These are phyloP conservation scores for Papilio helenus DNA, from an alignment of 1,140 invertebrate genomes.

Conservation along the genomic window DNA sequence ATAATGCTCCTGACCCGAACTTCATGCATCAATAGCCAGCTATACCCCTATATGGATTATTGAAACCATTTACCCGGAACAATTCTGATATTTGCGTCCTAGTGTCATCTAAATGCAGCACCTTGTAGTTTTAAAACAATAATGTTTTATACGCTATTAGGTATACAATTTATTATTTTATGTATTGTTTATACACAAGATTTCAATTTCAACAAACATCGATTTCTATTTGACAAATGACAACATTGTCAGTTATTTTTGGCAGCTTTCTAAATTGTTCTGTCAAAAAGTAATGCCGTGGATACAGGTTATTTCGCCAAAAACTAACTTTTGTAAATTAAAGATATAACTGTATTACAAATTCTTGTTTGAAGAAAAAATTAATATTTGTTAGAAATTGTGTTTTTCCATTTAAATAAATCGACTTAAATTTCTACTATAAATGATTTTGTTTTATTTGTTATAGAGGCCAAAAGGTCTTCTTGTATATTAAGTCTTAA, in stretches of 20 bases:
- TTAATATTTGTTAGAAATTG: too few species aligned
- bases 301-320: background rate
- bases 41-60: constrained; percentile 56
- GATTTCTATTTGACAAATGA: constrained; percentile 47
- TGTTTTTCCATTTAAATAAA: too few species aligned
- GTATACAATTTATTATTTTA: constrained; percentile 40
- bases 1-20: constrained; percentile 57
- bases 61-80: constrained; percentile 77
- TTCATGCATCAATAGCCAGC: constrained; percentile 73
- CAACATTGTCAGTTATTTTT: constrained; percentile 47
- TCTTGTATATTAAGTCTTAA: too few species aligned
- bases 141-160: background rate
- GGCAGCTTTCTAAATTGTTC: constrained; percentile 42
- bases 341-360: too few species aligned
- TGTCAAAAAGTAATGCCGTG: background rate
- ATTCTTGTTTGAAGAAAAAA: too few species aligned
- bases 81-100: constrained; percentile 79
- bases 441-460: too few species aligned
- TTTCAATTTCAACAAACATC: constrained; percentile 39
- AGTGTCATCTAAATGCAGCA: constrained; percentile 74
- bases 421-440: too few species aligned
- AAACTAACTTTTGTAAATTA: background rate
- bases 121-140: constrained; percentile 18
- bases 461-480: too few species aligned
- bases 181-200: constrained; percentile 49